Conservation (phyloP, 92 coral and sea anemone genomes). For the Galaxea fascicularis region DNA sequence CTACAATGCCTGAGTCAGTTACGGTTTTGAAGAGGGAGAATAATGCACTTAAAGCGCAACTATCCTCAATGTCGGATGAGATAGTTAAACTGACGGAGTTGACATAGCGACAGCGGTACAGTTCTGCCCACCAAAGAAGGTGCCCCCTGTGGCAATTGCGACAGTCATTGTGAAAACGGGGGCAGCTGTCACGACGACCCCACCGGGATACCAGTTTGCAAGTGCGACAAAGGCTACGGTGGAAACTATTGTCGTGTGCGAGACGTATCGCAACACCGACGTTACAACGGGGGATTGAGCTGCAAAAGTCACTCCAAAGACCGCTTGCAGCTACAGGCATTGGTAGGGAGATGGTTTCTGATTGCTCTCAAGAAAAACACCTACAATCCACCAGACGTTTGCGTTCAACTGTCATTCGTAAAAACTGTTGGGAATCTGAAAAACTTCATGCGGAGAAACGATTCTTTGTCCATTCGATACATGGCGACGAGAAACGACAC, state of each 20-base stretch:
- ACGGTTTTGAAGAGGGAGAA: background rate
- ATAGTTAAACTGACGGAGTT: too few species aligned
- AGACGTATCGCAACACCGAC: conserved; percentile 9
- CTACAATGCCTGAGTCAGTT: too few species aligned
- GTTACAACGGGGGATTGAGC: background rate
- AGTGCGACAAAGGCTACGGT: conserved; percentile 16
- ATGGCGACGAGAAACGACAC: conserved; percentile 26
- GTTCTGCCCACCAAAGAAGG: conserved; percentile 3
- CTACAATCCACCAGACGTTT: conserved; percentile 11
- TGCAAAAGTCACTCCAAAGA: background rate
- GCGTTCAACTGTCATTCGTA: conserved; percentile 1
- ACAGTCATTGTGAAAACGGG: background rate
- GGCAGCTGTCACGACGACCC: background rate
- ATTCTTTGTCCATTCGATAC: background rate
- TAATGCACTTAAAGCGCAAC: background rate
- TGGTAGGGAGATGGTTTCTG: conserved; percentile 17
- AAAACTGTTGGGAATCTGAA: background rate
- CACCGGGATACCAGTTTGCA: background rate
- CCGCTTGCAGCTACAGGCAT: background rate
- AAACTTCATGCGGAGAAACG: background rate
- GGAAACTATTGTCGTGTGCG: conserved; percentile 1
- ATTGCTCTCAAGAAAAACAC: conserved; percentile 1
- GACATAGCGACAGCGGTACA: conserved; percentile 8
- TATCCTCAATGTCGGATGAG: background rate
- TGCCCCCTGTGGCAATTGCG: background rate